These are phyloP conservation scores for Mellilla xanthometata DNA, from an alignment of 2,888 invertebrate species.

Conservation along the genomic window DNA sequence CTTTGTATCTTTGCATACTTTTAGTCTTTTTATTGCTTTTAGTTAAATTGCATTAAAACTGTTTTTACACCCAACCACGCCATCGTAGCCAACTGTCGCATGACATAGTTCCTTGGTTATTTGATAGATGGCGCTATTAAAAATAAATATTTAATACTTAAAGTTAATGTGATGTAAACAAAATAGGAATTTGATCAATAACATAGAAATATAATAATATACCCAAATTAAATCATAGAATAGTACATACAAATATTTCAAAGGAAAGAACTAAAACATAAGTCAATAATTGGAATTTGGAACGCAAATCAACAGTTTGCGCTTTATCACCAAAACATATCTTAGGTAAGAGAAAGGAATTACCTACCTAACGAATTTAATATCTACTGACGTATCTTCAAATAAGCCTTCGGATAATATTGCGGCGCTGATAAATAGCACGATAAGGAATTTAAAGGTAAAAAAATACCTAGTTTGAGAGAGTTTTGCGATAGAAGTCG, in stretches of 20 bases:
- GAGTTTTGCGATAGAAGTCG: constrained; percentile 2
- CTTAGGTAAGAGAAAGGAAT: constrained; percentile 10
- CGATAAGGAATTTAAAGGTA: constrained; percentile 9
- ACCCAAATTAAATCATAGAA: no score
- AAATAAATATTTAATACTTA: constrained; percentile 26
- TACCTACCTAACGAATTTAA: constrained; percentile 6
- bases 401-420: constrained; percentile 9
- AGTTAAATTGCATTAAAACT: not conserved
- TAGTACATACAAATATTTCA: no score
- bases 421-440: constrained; percentile 6
- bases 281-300: no score
- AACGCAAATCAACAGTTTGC: no score
- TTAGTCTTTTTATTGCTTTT: not conserved
- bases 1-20: not conserved
- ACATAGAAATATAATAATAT: no score
- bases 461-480: not conserved
- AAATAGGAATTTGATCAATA: no score
- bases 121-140: constrained; percentile 71
- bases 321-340: not conserved
- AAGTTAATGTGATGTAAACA: no score
- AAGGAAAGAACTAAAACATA: no score
- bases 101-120: constrained; percentile 57
- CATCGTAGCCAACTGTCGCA: constrained; percentile 39
- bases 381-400: constrained; percentile 11
- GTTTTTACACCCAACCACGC: constrained; percentile 27